Base-by-base conservation (phyloP, 2,888 invertebrate species). In the Tetragonisca angustula region DNA sequence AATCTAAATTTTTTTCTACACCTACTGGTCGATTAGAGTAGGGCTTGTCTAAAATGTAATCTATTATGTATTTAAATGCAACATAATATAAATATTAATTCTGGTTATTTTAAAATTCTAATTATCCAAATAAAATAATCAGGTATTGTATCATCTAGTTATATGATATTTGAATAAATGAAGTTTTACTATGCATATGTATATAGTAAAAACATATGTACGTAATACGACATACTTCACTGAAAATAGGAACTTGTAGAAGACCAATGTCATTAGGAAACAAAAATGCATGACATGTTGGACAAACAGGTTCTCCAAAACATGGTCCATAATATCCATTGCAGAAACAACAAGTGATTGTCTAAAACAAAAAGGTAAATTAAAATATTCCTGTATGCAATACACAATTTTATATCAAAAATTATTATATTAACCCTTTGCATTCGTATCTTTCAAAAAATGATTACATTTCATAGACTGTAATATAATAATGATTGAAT, bases 271-370 rank as follows among this genome's bases (percentile, higher is more conserved):
- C 97, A 92, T 97, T 97, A 0, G 98, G 98, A 93, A 97, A 98
- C n/a, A 99, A 95, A 94, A 99, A 99, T 65, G 98, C 96, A 93
- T 99, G 99, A 92, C 99, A 99, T 0, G 98, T 98, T 24, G 97
- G 96, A 94, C 99, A 99, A 0, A 98, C 97, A 17, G 98, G 98
- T 93, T 98, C 98, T 50, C 97, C 98, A 93, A 97, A 98, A 94
- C 97, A 98, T 0, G 98, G 97, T 0, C 98, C 98, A 94, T 99
- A 99, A 94, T 97, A 99, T 21, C 99, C 99, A 95, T 97, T 97
- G 93, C 99, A 99, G 79, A 97, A 96, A 92, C 97, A 97, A 94
- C 98, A 98, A 71, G 96, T 95, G 32, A 95, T 94, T 93, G 96
- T 96, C 97, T 97, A 68, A 36, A 84, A 88, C 79, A 32, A n/a